A percentile compares a stretch with the other conserved stretches of the same genome.
phyloP scores from a whole-genome alignment of 2,888 invertebrate species.

The Calameuta idolon region DNA sequence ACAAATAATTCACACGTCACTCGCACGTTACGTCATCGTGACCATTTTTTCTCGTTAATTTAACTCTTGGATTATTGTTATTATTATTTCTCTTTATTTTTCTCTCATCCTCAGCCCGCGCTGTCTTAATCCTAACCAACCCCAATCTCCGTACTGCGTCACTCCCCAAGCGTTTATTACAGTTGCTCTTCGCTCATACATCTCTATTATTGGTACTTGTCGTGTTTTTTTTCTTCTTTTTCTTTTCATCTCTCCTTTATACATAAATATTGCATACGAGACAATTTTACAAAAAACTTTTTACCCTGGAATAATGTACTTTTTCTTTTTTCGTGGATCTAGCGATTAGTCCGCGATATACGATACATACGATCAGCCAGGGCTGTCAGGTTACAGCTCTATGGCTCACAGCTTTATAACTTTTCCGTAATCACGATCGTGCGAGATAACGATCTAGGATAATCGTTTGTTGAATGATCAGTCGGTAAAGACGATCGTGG shows the following conservation, averaged over 20 bases:
- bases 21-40: background rate
- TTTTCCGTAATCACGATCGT: background rate
- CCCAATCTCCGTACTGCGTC: slow-evolving; percentile 14
- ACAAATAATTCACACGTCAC: background rate
- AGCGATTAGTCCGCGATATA: background rate
- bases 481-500: background rate
- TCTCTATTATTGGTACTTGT: slow-evolving; percentile 9
- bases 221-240: slow-evolving; percentile 13
- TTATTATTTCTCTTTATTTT: slow-evolving; percentile 15
- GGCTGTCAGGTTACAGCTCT: background rate
- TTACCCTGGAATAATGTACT: slow-evolving; percentile 62
- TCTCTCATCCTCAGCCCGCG: slow-evolving; percentile 7
- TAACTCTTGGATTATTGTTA: background rate
- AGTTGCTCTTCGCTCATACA: slow-evolving; percentile 10
- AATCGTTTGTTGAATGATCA: background rate
- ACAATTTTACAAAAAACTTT: slow-evolving; percentile 53
- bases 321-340: slow-evolving; percentile 30
- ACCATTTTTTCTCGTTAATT: background rate
- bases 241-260: slow-evolving; percentile 30
- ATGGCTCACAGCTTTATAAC: background rate
- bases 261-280: slow-evolving; percentile 59
- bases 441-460: background rate
- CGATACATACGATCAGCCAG: background rate
- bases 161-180: background rate
- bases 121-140: background rate